A percentile compares a stretch with the other conserved stretches of the same genome.
These are phyloP conservation scores for Etia nguti DNA, from an alignment of 2,113 vertebrate genomes.

Conservation along the genomic window DNA sequence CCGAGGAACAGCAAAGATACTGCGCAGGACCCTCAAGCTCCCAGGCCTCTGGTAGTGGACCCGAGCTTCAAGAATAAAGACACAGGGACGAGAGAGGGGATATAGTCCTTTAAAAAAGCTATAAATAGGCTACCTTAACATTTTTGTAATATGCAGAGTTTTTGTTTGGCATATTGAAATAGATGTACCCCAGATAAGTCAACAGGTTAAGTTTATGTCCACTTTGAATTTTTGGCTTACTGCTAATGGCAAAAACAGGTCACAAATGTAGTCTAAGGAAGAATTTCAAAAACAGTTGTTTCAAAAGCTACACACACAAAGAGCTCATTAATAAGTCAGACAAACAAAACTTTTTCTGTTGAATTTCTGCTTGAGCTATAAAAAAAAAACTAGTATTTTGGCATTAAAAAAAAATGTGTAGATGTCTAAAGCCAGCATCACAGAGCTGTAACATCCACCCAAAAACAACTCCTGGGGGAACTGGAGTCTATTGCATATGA, in stretches of 20 bases:
- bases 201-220: not conserved
- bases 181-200: not conserved
- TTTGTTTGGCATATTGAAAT: not conserved
- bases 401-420: not conserved
- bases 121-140: not conserved
- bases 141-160: not conserved
- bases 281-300: not conserved
- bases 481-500: not conserved
- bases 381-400: not conserved
- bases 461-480: not conserved
- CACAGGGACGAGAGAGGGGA: not conserved
- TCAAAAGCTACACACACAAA: not conserved
- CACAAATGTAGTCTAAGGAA: not conserved
- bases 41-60: not conserved
- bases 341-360: not conserved
- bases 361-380: not conserved
- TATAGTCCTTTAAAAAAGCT: not conserved
- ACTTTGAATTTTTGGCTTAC: not conserved
- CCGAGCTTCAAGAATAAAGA: not conserved
- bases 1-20: not conserved
- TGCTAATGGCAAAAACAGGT: not conserved
- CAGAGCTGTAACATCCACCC: not conserved
- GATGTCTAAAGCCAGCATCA: not conserved
- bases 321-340: not conserved
- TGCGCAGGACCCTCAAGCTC: not conserved